Evolutionary conservation across 2,797 vertebrate genomes (phyloP).

Genomic region (Enteromius treurensis): DNA sequence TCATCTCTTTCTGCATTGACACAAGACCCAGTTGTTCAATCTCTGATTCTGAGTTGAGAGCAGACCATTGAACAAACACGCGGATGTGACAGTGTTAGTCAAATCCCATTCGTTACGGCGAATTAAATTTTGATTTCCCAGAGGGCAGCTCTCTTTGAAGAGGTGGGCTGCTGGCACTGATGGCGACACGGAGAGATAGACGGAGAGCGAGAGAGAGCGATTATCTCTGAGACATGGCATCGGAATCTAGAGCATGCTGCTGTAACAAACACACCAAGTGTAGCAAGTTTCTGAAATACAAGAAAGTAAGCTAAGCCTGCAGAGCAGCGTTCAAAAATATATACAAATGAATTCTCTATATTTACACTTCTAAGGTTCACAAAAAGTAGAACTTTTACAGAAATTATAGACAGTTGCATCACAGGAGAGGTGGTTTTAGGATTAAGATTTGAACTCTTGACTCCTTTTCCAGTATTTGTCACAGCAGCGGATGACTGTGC

Average conservation of each 20-base stretch:
- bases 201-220: slow-evolving; percentile 25
- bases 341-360: not conserved
- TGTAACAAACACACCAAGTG: slow-evolving; percentile 26
- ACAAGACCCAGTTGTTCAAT: slow-evolving; percentile 35
- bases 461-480: not conserved
- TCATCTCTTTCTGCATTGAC: not conserved
- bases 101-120: slow-evolving; percentile 44
- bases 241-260: slow-evolving; percentile 18
- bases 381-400: not conserved
- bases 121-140: slow-evolving; percentile 52
- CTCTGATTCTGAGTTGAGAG: slow-evolving; percentile 16
- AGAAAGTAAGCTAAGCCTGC: slow-evolving; percentile 1
- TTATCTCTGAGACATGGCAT: slow-evolving; percentile 27
- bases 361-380: not conserved
- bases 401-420: not conserved
- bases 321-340: not conserved
- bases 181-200: slow-evolving; percentile 32
- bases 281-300: slow-evolving; percentile 3
- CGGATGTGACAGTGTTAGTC: slow-evolving; percentile 42
- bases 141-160: slow-evolving; percentile 47
- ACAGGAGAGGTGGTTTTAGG: not conserved
- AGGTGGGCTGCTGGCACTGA: slow-evolving; percentile 39
- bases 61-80: slow-evolving; percentile 42
- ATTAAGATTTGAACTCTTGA: slow-evolving; percentile 4
- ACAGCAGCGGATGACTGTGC: not conserved